Percentiles rank a stretch among this genome's conserved stretches.
These are phyloP conservation scores for Hippolais icterina DNA, from an alignment of 2,113 vertebrate genomes.

Conservation along the genomic window DNA sequence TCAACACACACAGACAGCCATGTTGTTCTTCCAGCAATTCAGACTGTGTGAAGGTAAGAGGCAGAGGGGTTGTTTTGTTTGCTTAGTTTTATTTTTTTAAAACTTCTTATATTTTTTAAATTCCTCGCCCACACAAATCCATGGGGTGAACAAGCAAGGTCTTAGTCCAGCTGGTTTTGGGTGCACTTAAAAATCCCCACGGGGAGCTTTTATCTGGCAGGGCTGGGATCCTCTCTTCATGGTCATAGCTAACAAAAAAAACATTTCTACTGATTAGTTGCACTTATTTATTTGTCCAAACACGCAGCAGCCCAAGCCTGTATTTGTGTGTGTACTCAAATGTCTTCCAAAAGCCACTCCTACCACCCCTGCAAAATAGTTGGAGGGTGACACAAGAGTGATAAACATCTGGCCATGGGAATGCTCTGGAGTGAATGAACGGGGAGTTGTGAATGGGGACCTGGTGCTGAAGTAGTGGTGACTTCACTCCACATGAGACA, in stretches of 20 bases:
- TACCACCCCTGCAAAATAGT: slow-evolving; percentile 51
- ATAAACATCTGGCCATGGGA: slow-evolving; percentile 20
- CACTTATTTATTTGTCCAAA: slow-evolving; percentile 34
- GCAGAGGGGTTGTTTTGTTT: background rate
- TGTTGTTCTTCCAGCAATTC: background rate
- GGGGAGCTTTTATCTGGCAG: background rate
- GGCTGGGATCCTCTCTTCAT: background rate
- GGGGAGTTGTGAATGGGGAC: background rate
- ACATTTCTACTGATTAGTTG: background rate
- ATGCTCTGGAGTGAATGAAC: background rate
- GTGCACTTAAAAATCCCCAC: background rate
- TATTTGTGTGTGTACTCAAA: background rate
- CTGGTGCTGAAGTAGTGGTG: rapidly evolving
- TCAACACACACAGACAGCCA: rapidly evolving
- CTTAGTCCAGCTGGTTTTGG: background rate
- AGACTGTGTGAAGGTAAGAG: background rate
- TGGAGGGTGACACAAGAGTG: slow-evolving; percentile 21
- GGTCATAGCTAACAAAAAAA: background rate
- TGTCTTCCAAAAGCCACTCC: slow-evolving; percentile 39
- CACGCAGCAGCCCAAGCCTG: background rate
- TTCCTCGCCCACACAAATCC: background rate
- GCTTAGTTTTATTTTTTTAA: background rate
- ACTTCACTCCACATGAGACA: background rate
- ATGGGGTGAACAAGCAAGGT: background rate
- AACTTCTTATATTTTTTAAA: background rate